Base-by-base conservation (phyloP, 2,888 invertebrate species). In the Cantharis flavilabris region DNA sequence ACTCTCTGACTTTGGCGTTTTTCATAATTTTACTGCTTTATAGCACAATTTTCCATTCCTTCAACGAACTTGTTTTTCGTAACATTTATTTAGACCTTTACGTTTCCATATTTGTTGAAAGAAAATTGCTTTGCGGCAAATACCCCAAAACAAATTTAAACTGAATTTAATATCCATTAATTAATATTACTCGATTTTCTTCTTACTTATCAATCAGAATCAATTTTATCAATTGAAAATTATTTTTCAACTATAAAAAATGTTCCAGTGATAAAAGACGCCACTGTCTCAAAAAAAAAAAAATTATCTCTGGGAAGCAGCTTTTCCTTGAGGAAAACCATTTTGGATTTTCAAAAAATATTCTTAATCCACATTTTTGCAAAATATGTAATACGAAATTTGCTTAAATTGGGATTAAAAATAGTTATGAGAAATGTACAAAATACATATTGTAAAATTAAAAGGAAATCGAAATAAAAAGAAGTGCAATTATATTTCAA, bases 21-120 rank as follows among this genome's bases (percentile, higher is more conserved):
- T 33, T 63, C 67, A 73, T 73, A 71, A 76, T 76, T 73, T 76
- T 73, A 70, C 73, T 73, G 73, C 67, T 73, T 76, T 73, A 76
- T 70, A 70, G 73, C 76, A 71, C 73, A 28, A 73, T 73, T 76
- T 71, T 73, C 73, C 33, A 13, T 70, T 67, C 64, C 67, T 20
- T 69, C 28, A 67, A 67, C 67, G 64, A 62, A 62, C 62, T 65
- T 76, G 49, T 49, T 75, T 71, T 71, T 16, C n/a, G 70, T 72
- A 64, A 72, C 72, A 74, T 75, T 75, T 67, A 67, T 75, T 74
- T 65, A 62, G 23, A n/a, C 23, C 23, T 23, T 64, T 64, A 64
- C 20, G 18, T 64, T 49, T 49, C 9, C 49, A n/a, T 49, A 49
- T 16, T 16, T 16, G 16, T 7, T 5, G 5, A 49, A 49, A 49